Conservation (phyloP, 2,113 vertebrate genomes). For the Sitta europaea region DNA sequence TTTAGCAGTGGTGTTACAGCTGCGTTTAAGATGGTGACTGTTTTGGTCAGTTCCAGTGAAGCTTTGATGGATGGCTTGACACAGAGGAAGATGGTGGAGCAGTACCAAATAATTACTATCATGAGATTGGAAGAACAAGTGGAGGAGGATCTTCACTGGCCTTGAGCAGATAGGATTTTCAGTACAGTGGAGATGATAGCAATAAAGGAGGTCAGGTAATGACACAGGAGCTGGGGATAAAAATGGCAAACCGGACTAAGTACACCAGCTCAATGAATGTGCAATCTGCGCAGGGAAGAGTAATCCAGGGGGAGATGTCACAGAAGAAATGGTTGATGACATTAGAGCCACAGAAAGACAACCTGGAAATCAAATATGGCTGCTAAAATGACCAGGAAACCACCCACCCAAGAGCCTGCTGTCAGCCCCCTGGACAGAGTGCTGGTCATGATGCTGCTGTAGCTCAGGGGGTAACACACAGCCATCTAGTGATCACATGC, state of each 20-base stretch:
- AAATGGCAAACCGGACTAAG: background rate
- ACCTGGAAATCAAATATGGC: background rate
- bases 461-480: background rate
- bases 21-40: background rate
- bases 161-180: background rate
- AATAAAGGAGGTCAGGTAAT: background rate
- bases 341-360: background rate
- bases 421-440: background rate
- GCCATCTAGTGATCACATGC: background rate
- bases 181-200: background rate
- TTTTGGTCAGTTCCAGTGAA: background rate
- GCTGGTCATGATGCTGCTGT: background rate
- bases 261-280: background rate
- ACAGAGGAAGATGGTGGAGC: background rate
- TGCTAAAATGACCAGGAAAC: background rate
- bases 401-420: background rate
- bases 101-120: background rate
- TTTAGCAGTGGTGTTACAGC: background rate
- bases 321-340: background rate
- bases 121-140: background rate
- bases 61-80: background rate
- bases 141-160: background rate
- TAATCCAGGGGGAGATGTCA: background rate
- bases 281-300: background rate
- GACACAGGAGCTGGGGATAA: background rate